Conservation (phyloP, 2,888 invertebrate genomes). For the Archips crataeganus region DNA sequence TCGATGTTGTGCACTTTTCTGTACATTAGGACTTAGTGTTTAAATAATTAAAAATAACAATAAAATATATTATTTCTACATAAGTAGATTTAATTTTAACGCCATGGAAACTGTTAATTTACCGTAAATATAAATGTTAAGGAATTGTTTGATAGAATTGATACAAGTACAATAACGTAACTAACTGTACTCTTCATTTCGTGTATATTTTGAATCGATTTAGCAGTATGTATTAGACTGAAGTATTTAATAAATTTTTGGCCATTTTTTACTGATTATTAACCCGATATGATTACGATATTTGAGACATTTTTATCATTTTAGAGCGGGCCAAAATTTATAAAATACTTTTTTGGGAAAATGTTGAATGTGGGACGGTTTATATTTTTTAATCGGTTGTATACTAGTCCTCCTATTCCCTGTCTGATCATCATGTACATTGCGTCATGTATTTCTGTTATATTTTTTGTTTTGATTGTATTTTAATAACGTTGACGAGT, state of each 20-base stretch:
- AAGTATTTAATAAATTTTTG: constrained; percentile 78
- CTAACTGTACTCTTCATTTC: constrained; percentile 58
- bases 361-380: constrained; percentile 66
- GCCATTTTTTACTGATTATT: constrained; percentile 63
- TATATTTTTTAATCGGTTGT: constrained; percentile 81
- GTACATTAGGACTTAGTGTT: constrained; percentile 74
- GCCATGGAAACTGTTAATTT: constrained; percentile 62
- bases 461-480: constrained; percentile 83
- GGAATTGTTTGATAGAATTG: constrained; percentile 76
- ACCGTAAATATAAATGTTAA: constrained; percentile 55
- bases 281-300: constrained; percentile 65
- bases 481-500: constrained; percentile 83
- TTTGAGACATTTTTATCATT: constrained; percentile 56
- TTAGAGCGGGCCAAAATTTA: constrained; percentile 72
- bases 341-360: constrained; percentile 71
- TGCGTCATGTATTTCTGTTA: constrained; percentile 79
- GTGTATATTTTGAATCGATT: constrained; percentile 79
- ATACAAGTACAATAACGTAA: constrained; percentile 69
- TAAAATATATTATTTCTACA: constrained; percentile 53
- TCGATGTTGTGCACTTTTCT: constrained; percentile 82
- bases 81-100: constrained; percentile 60
- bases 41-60: constrained; percentile 63
- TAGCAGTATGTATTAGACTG: constrained; percentile 83
- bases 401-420: constrained; percentile 81
- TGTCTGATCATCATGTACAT: constrained; percentile 71